Evolutionary conservation across 1,140 invertebrate species (phyloP), one percentile per base, ranked within the genome.

Genomic region (Bradynema listronoti): DNA sequence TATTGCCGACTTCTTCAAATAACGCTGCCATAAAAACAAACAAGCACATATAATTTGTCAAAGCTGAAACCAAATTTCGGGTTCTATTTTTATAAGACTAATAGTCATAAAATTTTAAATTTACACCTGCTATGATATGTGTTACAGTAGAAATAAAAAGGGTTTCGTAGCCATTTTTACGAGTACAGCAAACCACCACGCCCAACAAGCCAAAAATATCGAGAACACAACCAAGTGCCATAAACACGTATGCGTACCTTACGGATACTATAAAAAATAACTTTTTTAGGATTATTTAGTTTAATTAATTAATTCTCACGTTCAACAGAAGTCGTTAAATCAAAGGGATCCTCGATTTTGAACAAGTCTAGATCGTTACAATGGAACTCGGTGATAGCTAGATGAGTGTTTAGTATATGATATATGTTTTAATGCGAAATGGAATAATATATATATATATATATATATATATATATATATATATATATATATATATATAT

Each of bases 1-100:
- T 77, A 45, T 77, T 74, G 4, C 74, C 74, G 6, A 77, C 75
- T 68, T 77, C 74, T 30, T 78, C 76, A 1, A 75, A 78, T 4
- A 78, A 69, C 1, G 71, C 61, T 2, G 71, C 30, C 62, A 64
- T 61, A 29, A 25, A 59, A 29, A 76, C 63, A 19, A 76, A 78
- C 9, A 76, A 75, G 56, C 73, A 73, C 5, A 46, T 49, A 46
- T 78, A 76, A 36, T 77, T 72, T n/a, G 63, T 59, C 27, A 78
- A 56, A 29, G 72, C 73, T 72, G 19, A 50, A 66, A 1, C 33
- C 7, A n/a, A n/a, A n/a, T n/a, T n/a, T n/a, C n/a, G n/a, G n/a
- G n/a, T n/a, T n/a, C n/a, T n/a, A n/a, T n/a, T n/a, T n/a, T n/a
- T n/a, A n/a, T n/a, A n/a, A n/a, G n/a, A n/a, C n/a, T n/a, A n/a